Evolutionary conservation across 1,140 invertebrate species (phyloP), one percentile per base, ranked within the genome.

Genomic region (Microplitis mediator): DNA sequence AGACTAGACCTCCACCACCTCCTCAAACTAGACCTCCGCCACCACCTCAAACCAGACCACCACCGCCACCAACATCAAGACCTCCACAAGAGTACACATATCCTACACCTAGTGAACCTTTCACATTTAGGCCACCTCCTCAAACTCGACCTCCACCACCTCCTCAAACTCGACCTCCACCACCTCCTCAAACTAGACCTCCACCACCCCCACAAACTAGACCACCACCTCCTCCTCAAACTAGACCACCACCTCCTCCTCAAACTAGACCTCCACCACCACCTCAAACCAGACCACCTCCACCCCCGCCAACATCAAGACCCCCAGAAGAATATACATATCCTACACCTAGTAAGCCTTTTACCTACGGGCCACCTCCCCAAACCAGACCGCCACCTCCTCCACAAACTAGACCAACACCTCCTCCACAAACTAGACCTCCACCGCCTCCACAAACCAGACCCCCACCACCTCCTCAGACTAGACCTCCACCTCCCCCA

Each of bases 401-500:
- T 9, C 56, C 56, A 23, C 14, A n/a, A 9, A 58, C 3, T 3
- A 14, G n/a, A 60, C 70, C 4, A 23, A 54, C 70, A 52, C 34
- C 66, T 52, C 39, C 73, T 39, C 34, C 36, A 31, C 69, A 69
- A 51, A 54, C 63, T 6, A 62, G 54, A 56, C 69, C 65, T 4
- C 52, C 76, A 36, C 35, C 72, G 8, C 35, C 71, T 34, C 34
- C 34, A 0, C 11, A 31, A 5, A 61, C 9, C 1, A 11, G 16
- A 13, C 67, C 36, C 63, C 71, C 74, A 58, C 36, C 61, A 14
- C 34, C 73, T 60, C 4, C 11, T 13, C 50, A 50, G 35, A 67
- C 66, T 8, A 68, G 51, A 58, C 75, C 71, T 14, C 58, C 75
- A 58, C 64, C 69, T 16, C 8, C 4, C 11, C 72, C 76, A 39